Evolutionary conservation across 2,888 invertebrate species (phyloP).

Genomic region (Julus scanicus): DNA sequence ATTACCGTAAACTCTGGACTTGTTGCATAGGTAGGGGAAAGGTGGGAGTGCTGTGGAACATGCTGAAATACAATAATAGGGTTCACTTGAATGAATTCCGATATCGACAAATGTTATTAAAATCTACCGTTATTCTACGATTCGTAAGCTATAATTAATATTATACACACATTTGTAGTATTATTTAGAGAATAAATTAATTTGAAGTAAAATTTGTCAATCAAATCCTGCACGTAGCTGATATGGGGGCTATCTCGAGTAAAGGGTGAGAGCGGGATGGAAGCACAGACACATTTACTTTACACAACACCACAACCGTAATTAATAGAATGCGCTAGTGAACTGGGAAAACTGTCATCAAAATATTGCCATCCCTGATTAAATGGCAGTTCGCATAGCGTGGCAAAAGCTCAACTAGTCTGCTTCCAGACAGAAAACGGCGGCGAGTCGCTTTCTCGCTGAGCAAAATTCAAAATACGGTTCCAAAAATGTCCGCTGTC

Average conservation of each 20-base stretch:
- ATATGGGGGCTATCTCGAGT: constrained; percentile 6
- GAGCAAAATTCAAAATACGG: constrained; percentile 12
- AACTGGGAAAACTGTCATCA: constrained; percentile 12
- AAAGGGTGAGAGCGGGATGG: constrained; percentile 7
- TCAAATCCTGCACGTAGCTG: constrained; percentile 22
- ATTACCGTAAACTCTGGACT: constrained; percentile 21
- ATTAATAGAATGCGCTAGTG: constrained; percentile 21
- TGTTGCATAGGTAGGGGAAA: background rate
- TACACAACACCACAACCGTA: constrained; percentile 24
- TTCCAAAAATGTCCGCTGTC: constrained; percentile 24
- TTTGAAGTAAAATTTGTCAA: constrained; percentile 14
- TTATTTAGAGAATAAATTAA: constrained; percentile 18
- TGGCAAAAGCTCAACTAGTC: background rate
- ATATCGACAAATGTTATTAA: constrained; percentile 33
- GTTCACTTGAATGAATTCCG: constrained; percentile 12
- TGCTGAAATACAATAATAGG: background rate
- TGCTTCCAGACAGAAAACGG: constrained; percentile 8
- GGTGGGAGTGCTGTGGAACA: constrained; percentile 14
- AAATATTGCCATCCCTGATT: constrained; percentile 11
- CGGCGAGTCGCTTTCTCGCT: constrained; percentile 11
- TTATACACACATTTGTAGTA: constrained; percentile 31
- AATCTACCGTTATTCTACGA: constrained; percentile 28
- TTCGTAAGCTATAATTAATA: constrained; percentile 33
- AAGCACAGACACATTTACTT: constrained; percentile 15
- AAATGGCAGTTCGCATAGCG: constrained; percentile 17